These are phyloP conservation scores for Ennomos erosarius DNA, from an alignment of 2,888 invertebrate genomes.

Conservation along the genomic window DNA sequence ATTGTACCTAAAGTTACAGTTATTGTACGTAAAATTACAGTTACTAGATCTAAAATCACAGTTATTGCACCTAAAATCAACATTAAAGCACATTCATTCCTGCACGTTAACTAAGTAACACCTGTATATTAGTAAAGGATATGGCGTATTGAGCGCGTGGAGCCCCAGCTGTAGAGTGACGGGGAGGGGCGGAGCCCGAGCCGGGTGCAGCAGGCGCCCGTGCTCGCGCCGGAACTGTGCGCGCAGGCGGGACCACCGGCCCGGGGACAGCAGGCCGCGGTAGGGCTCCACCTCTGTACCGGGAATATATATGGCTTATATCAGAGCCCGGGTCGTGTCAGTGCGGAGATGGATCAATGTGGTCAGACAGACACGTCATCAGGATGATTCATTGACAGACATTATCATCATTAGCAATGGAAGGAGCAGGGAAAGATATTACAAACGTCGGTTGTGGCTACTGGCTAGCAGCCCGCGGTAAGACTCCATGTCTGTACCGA, in stretches of 20 bases:
- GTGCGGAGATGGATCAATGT: too few species aligned
- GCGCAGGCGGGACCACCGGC: conserved; percentile 93
- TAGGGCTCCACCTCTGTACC: conserved; percentile 88
- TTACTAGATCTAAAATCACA: too few species aligned
- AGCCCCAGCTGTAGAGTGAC: conserved; percentile 96
- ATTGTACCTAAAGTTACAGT: too few species aligned
- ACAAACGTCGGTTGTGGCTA: too few species aligned
- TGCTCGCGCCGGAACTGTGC: conserved; percentile 97
- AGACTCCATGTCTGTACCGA: conserved; percentile 86
- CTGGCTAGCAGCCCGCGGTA: conserved; percentile 89
- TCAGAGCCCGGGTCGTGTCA: too few species aligned
- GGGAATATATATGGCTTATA: too few species aligned
- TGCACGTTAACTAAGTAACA: neutral
- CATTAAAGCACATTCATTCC: too few species aligned
- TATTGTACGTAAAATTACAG: too few species aligned
- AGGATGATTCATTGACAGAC: too few species aligned
- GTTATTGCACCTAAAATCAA: neutral
- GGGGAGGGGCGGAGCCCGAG: conserved; percentile 95
- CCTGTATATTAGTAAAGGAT: conserved; percentile 77
- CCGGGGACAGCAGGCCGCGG: conserved; percentile 86
- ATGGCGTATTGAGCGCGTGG: conserved; percentile 97
- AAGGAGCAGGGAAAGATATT: too few species aligned
- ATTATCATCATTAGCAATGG: too few species aligned
- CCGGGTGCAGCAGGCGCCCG: conserved; percentile 96
- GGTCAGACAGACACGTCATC: neutral